Conservation (phyloP, 2,888 invertebrate genomes). For the Lycia hirtaria region DNA sequence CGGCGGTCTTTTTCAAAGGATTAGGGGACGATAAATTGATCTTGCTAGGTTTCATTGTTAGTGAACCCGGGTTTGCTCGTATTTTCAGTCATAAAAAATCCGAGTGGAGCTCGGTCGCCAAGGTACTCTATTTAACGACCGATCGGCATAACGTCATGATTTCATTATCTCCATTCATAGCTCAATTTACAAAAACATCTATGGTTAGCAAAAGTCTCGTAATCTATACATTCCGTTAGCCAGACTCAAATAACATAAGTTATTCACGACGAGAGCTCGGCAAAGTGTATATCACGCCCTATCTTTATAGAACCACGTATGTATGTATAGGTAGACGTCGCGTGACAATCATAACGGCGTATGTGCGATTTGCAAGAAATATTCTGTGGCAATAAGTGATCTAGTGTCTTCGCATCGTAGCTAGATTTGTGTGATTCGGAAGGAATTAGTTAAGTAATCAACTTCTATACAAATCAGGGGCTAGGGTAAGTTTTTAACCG, state of each 20-base stretch:
- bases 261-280: conserved; percentile 50
- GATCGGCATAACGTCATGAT: background rate
- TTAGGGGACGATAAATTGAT: no score
- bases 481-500: no score
- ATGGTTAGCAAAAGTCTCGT: conserved; percentile 24
- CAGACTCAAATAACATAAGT: conserved; percentile 50
- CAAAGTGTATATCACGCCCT: conserved; percentile 22
- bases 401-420: no score
- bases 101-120: no score
- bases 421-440: no score
- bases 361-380: background rate
- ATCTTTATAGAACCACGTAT: background rate
- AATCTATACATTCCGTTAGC: conserved; percentile 31
- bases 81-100: no score
- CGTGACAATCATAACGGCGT: background rate
- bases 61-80: no score
- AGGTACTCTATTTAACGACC: background rate
- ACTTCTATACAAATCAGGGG: no score
- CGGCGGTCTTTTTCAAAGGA: no score
- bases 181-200: conserved; percentile 17
- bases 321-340: background rate
- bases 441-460: no score
- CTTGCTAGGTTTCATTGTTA: no score
- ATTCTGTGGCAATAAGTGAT: no score
- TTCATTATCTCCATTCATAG: conserved; percentile 1